Base-by-base conservation (phyloP, 2,113 vertebrate genomes). In the Lamprotornis superbus region DNA sequence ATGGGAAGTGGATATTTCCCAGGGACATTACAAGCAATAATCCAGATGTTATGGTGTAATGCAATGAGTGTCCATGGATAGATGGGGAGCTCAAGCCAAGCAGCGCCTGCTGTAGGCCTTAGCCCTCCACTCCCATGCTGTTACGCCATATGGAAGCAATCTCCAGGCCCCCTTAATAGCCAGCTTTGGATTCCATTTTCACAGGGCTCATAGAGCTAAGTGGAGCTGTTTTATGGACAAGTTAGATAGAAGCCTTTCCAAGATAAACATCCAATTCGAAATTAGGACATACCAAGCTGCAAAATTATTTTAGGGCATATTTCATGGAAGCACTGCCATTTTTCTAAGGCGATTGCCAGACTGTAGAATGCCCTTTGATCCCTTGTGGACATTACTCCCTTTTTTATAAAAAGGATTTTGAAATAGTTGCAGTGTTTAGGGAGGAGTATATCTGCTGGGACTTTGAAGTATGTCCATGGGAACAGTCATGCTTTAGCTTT, bases 81-180 rank as follows among this genome's bases (percentile, higher is more conserved):
- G 98, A 98, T 98, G 97, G 82, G 98, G 98, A 98, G 98, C 97
- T 97, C 97, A 95, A 98, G 99, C 99, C 99, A 99, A 99, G 98
- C 98, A 92, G 96, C 94, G 98, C 98, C 97, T 98, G 98, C 97
- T 98, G 98, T 97, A 97, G 98, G 98, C 98, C 97, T 97, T 98
- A 96, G 98, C 97, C 98, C 95, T 97, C 98, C 98, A 97, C 98
- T 99, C 98, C 98, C 99, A 98, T 99, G 99, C 99, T 99, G 99
- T 98, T 98, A 98, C 55, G 98, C 99, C 99, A 99, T 99, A 99
- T 99, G 99, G 99, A 99, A 99, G 98, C 98, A 98, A 99, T 99
- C 99, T 98, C 98, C 97, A 97, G 98, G 97, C 98, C 98, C 98
- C 98, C 98, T 99, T 99, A 99, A 99, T 98, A 98, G 98, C 98